Evolutionary conservation across 2,888 invertebrate genomes (phyloP).

Genomic region (Nezara viridula): DNA sequence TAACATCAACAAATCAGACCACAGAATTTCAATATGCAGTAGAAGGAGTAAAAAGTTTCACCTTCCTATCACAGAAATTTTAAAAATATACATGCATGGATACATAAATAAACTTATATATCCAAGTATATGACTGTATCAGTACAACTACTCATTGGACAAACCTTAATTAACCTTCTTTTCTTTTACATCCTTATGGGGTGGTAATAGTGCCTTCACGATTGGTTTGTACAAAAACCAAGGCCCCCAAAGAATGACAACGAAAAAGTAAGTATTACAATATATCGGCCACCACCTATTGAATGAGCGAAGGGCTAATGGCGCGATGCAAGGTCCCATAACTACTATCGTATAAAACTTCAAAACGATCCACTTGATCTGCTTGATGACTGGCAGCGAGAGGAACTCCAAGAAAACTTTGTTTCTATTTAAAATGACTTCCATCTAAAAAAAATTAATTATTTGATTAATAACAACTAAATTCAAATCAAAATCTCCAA

Average conservation of each 20-base stretch:
- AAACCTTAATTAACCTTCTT: background rate
- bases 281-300: conserved; percentile 79
- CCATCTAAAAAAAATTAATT: conserved; percentile 61
- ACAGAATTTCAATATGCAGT: background rate
- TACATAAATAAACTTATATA: background rate
- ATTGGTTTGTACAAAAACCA: conserved; percentile 74
- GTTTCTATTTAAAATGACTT: conserved; percentile 71
- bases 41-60: background rate
- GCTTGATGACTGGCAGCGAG: conserved; percentile 69
- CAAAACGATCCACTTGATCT: conserved; percentile 74
- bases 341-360: conserved; percentile 83
- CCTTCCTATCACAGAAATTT: conserved; percentile 12
- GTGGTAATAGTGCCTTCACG: conserved; percentile 67
- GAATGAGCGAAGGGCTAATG: conserved; percentile 81
- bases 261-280: conserved; percentile 77
- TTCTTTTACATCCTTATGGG: conserved; percentile 45
- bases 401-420: conserved; percentile 71
- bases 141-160: background rate
- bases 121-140: conserved; percentile 37
- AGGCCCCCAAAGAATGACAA: conserved; percentile 77
- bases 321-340: conserved; percentile 86
- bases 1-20: background rate
- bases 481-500: background rate
- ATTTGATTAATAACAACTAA: background rate
- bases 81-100: background rate